Conservation (phyloP, 2,797 vertebrate species). For the Macroramphosus scolopax region DNA sequence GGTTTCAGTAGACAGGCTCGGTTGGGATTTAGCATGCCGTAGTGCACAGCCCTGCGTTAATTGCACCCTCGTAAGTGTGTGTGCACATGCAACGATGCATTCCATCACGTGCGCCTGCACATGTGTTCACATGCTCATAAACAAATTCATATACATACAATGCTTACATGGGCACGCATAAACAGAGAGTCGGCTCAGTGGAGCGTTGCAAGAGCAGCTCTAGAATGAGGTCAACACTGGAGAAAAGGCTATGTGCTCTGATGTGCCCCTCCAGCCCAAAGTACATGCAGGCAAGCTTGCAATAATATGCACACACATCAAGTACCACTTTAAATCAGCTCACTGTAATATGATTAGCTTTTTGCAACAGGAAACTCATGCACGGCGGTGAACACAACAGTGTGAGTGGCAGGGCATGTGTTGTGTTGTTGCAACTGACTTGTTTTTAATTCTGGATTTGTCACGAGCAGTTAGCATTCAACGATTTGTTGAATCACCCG, state of each 20-base stretch:
- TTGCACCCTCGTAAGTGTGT: conserved; percentile 26
- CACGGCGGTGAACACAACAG: background rate
- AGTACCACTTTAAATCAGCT: conserved; percentile 19
- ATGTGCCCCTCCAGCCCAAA: conserved; percentile 50
- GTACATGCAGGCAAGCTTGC: conserved; percentile 42
- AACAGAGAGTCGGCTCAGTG: conserved; percentile 46
- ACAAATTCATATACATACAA: conserved; percentile 19
- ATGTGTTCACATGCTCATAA: conserved; percentile 32
- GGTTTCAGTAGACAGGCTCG: conserved; percentile 14
- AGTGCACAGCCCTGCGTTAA: conserved; percentile 29
- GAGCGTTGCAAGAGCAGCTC: conserved; percentile 58
- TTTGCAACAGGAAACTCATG: conserved; percentile 11
- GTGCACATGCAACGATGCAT: conserved; percentile 13
- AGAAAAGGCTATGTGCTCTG: conserved; percentile 51
- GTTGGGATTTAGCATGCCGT: conserved; percentile 6
- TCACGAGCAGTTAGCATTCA: conserved; percentile 1
- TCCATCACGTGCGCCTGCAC: conserved; percentile 17
- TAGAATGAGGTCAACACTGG: conserved; percentile 66
- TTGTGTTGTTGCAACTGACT: too few relatives aligned
- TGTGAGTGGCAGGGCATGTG: conserved; percentile 8
- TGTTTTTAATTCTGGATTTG: background rate
- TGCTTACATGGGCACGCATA: conserved; percentile 20
- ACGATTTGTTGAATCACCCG: conserved; percentile 7
- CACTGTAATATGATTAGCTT: background rate
- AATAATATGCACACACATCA: conserved; percentile 35